These are phyloP conservation scores for Chaenocephalus aceratus DNA, from an alignment of 2,113 vertebrate genomes.

Conservation along the genomic window DNA sequence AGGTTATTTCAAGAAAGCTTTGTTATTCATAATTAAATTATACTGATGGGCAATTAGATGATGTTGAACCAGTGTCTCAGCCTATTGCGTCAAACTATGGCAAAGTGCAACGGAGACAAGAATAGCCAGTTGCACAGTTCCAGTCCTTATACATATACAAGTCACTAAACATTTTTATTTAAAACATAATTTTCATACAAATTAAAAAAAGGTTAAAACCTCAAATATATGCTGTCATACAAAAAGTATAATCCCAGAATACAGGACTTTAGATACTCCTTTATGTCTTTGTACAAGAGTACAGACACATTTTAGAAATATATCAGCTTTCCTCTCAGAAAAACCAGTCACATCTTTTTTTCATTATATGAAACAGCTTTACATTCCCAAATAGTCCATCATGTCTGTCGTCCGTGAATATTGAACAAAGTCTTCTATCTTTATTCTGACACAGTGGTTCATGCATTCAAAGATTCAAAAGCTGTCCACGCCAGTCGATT, in stretches of 20 bases:
- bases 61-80: neutral
- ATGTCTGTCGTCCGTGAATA: slow-evolving; percentile 60
- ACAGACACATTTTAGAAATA: slow-evolving; percentile 1
- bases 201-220: neutral
- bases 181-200: neutral
- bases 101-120: neutral
- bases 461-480: slow-evolving; percentile 71
- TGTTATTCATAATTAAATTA: slow-evolving; percentile 39
- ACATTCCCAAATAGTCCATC: slow-evolving; percentile 57
- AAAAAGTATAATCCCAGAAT: slow-evolving; percentile 3
- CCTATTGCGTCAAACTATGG: slow-evolving; percentile 6
- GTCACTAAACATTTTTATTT: neutral
- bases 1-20: slow-evolving; percentile 45
- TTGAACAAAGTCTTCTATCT: slow-evolving; percentile 54
- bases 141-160: neutral
- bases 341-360: slow-evolving; percentile 8
- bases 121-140: neutral
- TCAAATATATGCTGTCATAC: neutral
- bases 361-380: slow-evolving; percentile 23
- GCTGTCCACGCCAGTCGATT: slow-evolving; percentile 66
- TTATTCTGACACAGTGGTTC: slow-evolving; percentile 54
- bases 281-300: slow-evolving; percentile 23
- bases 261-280: slow-evolving; percentile 14
- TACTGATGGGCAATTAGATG: neutral
- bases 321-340: slow-evolving; percentile 23